Evolutionary conservation across 2,888 invertebrate species (phyloP).

Genomic region (Nezara viridula): DNA sequence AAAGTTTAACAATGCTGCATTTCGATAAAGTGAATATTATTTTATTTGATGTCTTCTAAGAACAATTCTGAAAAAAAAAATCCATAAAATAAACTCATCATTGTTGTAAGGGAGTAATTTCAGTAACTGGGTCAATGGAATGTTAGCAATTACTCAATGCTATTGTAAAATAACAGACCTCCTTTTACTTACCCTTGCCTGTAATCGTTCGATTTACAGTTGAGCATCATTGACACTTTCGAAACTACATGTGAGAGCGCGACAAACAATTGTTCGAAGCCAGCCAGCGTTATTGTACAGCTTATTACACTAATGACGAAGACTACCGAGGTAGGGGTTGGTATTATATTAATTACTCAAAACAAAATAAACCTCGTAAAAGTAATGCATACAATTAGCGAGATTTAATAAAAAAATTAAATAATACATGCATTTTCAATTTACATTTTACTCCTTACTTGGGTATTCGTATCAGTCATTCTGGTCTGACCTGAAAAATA

Average conservation of each 20-base stretch:
- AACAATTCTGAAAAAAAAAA: not conserved
- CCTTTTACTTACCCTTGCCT: constrained; percentile 42
- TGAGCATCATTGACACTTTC: constrained; percentile 25
- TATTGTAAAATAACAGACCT: constrained; percentile 43
- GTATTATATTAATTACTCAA: too few species aligned
- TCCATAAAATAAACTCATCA: constrained; percentile 1
- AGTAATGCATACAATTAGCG: too few species aligned
- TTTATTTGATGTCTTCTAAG: not conserved
- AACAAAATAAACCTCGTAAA: too few species aligned
- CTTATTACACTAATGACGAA: not conserved
- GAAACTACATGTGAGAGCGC: not conserved
- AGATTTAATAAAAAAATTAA: too few species aligned
- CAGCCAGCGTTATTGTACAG: not conserved
- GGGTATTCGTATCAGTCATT: too few species aligned
- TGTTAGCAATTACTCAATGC: constrained; percentile 44
- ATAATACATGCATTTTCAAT: too few species aligned
- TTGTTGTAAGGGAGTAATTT: constrained; percentile 15
- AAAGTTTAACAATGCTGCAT: too few species aligned
- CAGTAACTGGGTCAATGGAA: constrained; percentile 21
- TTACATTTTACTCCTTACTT: too few species aligned
- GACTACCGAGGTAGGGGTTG: too few species aligned
- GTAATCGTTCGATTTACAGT: constrained; percentile 37
- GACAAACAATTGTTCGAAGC: not conserved
- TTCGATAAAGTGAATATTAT: too few species aligned
- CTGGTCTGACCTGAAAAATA: too few species aligned